phyloP scores from a whole-genome alignment of 2,797 vertebrate species.

The Enteromius unitaeniatus region DNA sequence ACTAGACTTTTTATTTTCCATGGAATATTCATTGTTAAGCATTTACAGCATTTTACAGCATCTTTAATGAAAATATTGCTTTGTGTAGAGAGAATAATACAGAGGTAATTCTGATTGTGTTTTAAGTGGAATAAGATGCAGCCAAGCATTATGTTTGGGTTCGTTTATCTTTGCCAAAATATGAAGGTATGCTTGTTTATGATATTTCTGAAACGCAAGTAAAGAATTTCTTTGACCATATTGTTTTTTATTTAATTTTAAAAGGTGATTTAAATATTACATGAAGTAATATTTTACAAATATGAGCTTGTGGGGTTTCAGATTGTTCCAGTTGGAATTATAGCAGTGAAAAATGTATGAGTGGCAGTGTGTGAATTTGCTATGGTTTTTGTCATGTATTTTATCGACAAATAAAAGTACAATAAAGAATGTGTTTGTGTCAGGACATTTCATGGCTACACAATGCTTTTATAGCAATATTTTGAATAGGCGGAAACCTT shows the following conservation, averaged over 20 bases:
- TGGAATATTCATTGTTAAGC: background rate
- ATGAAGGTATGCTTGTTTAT: constrained; percentile 23
- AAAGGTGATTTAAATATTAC: background rate
- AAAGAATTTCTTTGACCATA: background rate
- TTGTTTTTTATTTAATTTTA: constrained; percentile 3
- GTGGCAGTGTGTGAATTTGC: constrained; percentile 24
- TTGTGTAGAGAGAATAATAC: background rate
- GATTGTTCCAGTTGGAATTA: background rate
- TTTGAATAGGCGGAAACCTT: background rate
- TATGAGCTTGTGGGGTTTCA: background rate
- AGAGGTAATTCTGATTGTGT: background rate
- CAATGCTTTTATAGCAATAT: constrained; percentile 9
- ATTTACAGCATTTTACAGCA: too few relatives aligned
- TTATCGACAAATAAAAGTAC: constrained; percentile 47
- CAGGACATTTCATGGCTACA: constrained; percentile 36
- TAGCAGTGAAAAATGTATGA: constrained; percentile 16
- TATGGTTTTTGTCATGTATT: constrained; percentile 30
- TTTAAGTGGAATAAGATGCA: background rate
- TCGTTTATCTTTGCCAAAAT: constrained; percentile 3
- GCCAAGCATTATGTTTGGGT: background rate
- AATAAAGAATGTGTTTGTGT: constrained; percentile 46
- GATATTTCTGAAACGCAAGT: background rate
- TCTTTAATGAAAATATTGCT: background rate
- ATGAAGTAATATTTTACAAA: background rate
- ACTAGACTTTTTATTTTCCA: background rate